phyloP scores from a whole-genome alignment of 2,797 vertebrate genomes.

The Orestias chungarensis region DNA sequence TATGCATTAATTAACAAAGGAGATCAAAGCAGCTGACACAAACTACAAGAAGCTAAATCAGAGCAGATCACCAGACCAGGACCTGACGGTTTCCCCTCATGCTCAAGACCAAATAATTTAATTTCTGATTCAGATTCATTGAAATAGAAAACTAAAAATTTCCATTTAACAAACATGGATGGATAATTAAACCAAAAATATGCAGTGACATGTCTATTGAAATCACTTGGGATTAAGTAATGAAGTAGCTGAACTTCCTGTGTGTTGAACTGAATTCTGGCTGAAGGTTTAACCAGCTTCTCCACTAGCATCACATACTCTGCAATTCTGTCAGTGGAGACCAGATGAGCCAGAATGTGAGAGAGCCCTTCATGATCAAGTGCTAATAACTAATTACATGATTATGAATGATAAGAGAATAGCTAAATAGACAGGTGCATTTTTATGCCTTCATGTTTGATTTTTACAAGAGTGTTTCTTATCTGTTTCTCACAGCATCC shows the following conservation, averaged over 20 bases:
- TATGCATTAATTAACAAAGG: background rate
- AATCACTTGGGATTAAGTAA: background rate
- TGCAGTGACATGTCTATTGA: too few relatives aligned
- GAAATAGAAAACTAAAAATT: background rate
- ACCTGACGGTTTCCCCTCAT: background rate
- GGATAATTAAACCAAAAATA: too few relatives aligned
- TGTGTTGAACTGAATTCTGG: background rate
- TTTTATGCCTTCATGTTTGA: background rate
- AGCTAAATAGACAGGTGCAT: background rate
- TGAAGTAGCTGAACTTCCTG: background rate
- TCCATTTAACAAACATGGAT: background rate
- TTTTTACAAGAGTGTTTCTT: slow-evolving; percentile 35
- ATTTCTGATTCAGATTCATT: background rate
- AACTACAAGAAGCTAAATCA: background rate
- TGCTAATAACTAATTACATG: background rate
- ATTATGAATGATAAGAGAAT: background rate
- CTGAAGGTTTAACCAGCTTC: background rate
- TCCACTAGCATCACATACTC: background rate
- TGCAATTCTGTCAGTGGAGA: background rate
- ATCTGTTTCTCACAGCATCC: slow-evolving; percentile 19
- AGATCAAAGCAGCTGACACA: background rate
- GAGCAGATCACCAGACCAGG: too few relatives aligned
- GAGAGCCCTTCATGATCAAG: too few relatives aligned
- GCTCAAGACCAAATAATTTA: background rate
- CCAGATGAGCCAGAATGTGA: background rate